Conservation (phyloP, 2,888 invertebrate species). For the Caradrina clavipalpis region DNA sequence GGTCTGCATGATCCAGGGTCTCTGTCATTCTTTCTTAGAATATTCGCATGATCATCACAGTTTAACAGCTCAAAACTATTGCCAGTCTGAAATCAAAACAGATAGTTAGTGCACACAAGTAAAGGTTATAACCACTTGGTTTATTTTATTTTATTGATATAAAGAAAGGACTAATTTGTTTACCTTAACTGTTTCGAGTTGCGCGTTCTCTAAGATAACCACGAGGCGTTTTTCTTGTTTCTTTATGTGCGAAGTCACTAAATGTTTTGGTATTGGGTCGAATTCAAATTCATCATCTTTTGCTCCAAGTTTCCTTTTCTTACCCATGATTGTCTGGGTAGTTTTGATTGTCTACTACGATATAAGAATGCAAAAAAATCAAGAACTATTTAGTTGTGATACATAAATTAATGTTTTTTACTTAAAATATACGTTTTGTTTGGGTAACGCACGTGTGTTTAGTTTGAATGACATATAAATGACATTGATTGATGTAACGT, state of each 20-base stretch:
- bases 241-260: slow-evolving; percentile 94
- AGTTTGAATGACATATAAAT: too few species aligned
- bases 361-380: neutral
- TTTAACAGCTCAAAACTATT: slow-evolving; percentile 97
- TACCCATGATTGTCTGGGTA: slow-evolving; percentile 77
- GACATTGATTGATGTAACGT: neutral
- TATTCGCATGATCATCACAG: slow-evolving; percentile 97
- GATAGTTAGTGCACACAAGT: neutral
- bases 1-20: slow-evolving; percentile 97
- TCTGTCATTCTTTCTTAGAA: slow-evolving; percentile 96
- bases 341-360: neutral
- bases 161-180: neutral
- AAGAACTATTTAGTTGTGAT: neutral
- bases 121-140: neutral
- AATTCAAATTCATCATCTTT: slow-evolving; percentile 94
- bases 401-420: neutral
- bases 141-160: neutral
- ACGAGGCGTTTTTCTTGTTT: slow-evolving; percentile 97
- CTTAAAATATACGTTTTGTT: neutral
- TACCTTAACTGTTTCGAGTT: slow-evolving; percentile 99
- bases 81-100: slow-evolving; percentile 93
- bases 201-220: slow-evolving; percentile 97
- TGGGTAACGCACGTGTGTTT: slow-evolving; percentile 14
- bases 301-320: slow-evolving; percentile 85
- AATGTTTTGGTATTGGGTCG: slow-evolving; percentile 94